Base-by-base conservation (phyloP, 92 coral and sea anemone genomes). In the Chrysogorgia sp. region DNA sequence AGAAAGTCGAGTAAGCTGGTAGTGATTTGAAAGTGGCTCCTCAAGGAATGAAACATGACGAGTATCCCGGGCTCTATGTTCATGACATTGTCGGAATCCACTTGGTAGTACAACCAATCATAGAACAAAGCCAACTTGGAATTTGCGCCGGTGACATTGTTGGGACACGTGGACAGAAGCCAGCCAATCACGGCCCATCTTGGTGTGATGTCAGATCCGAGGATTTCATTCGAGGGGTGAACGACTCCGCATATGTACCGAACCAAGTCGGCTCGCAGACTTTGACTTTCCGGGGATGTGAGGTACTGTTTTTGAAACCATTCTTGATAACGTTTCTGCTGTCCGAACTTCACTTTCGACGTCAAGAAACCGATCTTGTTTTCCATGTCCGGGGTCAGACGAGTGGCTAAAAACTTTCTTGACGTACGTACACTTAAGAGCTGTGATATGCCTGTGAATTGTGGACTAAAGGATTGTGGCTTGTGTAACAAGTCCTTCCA, bases 111-210 rank as follows among this genome's bases (percentile, higher is more conserved):
- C 71, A 96, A 75, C 99, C 99, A 96, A 75, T 96, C 99, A 50
- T 71, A 96, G 84, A 96, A 92, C 77, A 96, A 75, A 33, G 99
- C 97, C 58, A 96, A 81, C 81, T 96, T 96, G 59, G 94, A 87
- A 83, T 96, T 91, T 48, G 90, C 92, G 24, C 96, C 89, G n/a
- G 92, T 92, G 53, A 90, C 99, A 55, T 34, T 77, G 57, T 92
- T 96, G 81, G 86, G 96, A 63, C 90, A 91, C 10, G 97, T 85
- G 59, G 97, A 89, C 45, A 96, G 68, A 34, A 96, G 87, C 99
- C 99, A 96, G 60, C 99, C 99, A 79, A 96, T 96, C 53, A 96
- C 88, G 29, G 99, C 97, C 99, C 99, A 96, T 40, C 99, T 86
- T 52, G 94, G 99, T 14, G 90, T 92, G 69, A 96, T 92, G 58